Evolutionary conservation across 2,113 vertebrate species (phyloP).

Genomic region (Butorides virescens): DNA sequence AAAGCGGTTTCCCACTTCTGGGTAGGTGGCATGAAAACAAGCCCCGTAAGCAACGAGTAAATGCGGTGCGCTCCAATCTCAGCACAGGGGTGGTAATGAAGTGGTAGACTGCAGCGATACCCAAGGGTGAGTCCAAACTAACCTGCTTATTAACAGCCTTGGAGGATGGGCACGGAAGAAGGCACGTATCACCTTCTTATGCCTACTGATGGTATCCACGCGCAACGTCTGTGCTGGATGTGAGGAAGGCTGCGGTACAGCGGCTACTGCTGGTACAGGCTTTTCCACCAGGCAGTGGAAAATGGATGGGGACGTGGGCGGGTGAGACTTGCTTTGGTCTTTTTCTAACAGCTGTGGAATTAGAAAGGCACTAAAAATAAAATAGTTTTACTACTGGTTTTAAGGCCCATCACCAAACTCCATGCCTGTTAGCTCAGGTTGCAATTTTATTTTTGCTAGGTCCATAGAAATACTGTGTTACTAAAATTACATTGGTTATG

Average conservation of each 20-base stretch:
- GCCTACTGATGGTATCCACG: not conserved
- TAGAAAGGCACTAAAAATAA: not conserved
- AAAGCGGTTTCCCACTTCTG: not conserved
- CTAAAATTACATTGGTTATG: not conserved
- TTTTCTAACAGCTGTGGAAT: not conserved
- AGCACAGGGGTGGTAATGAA: not conserved
- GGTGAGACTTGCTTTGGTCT: not conserved
- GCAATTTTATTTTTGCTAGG: not conserved
- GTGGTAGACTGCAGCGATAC: not conserved
- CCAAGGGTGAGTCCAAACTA: not conserved
- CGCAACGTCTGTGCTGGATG: fast-evolving
- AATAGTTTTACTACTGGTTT: not conserved
- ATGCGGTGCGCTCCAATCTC: fast-evolving
- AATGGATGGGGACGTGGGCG: fast-evolving
- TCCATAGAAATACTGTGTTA: not conserved
- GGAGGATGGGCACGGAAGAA: not conserved
- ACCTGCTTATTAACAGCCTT: not conserved
- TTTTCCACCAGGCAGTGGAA: not conserved
- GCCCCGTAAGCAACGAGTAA: fast-evolving
- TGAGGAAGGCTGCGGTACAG: not conserved
- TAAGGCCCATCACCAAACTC: not conserved
- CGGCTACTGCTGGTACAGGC: not conserved
- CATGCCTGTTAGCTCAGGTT: not conserved
- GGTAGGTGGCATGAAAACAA: not conserved
- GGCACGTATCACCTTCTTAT: not conserved